Conservation (phyloP, 2,113 vertebrate genomes). For the Ovis canadensis region DNA sequence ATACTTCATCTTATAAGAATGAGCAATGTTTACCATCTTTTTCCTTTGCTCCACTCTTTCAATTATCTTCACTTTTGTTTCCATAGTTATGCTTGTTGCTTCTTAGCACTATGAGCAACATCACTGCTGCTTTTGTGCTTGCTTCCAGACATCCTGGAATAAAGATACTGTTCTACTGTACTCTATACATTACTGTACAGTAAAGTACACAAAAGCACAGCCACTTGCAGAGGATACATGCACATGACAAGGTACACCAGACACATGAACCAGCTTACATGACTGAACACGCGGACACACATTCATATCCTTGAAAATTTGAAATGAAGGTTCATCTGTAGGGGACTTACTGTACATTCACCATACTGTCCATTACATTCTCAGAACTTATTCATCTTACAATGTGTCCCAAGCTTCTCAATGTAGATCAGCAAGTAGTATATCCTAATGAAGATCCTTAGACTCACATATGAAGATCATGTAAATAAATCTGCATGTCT, state of each 20-base stretch:
- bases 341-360: neutral
- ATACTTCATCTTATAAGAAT: neutral
- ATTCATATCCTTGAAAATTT: neutral
- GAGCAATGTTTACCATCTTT: neutral
- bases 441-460: neutral
- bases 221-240: neutral
- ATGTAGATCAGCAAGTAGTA: neutral
- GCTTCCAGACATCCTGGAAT: neutral
- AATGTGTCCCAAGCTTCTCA: neutral
- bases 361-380: neutral
- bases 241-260: neutral
- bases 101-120: neutral
- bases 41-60: neutral
- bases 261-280: neutral
- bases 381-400: neutral
- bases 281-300: fast-evolving
- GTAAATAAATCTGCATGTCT: neutral
- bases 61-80: neutral
- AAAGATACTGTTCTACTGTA: neutral
- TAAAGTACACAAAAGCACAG: neutral
- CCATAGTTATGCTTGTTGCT: neutral
- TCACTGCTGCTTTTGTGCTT: neutral
- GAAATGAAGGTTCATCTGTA: neutral
- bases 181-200: neutral
- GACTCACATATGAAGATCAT: neutral